Conservation (phyloP, 1,140 invertebrate genomes). For the Microplitis mediator region DNA sequence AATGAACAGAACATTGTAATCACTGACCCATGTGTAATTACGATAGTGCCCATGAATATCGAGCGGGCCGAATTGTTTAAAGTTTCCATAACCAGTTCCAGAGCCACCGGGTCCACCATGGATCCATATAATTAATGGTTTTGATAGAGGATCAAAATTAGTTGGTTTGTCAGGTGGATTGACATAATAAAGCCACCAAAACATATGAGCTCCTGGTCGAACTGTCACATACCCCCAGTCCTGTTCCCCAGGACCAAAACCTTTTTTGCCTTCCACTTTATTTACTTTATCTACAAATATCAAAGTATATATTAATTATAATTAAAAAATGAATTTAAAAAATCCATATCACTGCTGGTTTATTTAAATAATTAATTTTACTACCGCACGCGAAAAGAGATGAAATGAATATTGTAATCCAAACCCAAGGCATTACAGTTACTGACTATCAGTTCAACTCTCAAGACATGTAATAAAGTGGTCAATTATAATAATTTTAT, state of each 20-base stretch:
- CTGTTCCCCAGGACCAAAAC: slow-evolving; percentile 67
- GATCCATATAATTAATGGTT: slow-evolving; percentile 78
- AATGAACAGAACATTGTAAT: slow-evolving; percentile 82
- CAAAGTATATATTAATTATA: too few relatives aligned
- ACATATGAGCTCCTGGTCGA: slow-evolving; percentile 75
- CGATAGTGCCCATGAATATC: slow-evolving; percentile 70
- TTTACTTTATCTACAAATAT: too few relatives aligned
- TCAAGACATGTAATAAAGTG: too few relatives aligned
- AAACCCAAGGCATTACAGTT: too few relatives aligned
- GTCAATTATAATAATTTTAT: too few relatives aligned
- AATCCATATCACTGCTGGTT: too few relatives aligned
- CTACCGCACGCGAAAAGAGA: too few relatives aligned
- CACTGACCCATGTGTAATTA: slow-evolving; percentile 76
- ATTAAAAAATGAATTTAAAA: too few relatives aligned
- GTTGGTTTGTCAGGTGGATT: slow-evolving; percentile 5
- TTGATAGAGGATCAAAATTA: slow-evolving; percentile 60
- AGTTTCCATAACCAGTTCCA: slow-evolving; percentile 79
- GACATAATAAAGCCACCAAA: slow-evolving; percentile 80
- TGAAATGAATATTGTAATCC: too few relatives aligned
- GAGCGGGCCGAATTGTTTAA: slow-evolving; percentile 76
- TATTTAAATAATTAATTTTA: too few relatives aligned
- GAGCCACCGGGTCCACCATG: slow-evolving; percentile 79
- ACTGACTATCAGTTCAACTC: too few relatives aligned
- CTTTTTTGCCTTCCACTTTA: slow-evolving; percentile 42
- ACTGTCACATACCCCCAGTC: slow-evolving; percentile 75